A percentile compares a stretch with the other conserved stretches of the same genome.
Evolutionary conservation across 1,140 invertebrate species (phyloP).

Genomic region (Homarus americanus): DNA sequence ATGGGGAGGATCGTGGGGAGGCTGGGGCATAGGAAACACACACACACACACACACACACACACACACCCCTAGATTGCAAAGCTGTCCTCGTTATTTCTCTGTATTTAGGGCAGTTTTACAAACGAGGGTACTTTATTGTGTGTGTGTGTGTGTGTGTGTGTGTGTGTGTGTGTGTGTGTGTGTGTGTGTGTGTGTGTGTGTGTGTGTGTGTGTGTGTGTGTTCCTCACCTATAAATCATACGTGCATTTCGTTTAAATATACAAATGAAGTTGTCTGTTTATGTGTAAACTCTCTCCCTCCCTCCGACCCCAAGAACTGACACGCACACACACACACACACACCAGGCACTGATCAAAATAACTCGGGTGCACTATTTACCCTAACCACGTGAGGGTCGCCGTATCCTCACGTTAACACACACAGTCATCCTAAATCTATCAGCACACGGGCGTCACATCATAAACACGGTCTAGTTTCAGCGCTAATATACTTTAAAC

Average conservation of each 20-base stretch:
- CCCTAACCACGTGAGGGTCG: too few relatives aligned
- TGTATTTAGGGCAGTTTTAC: neutral
- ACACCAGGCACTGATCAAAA: too few relatives aligned
- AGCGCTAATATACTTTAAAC: neutral
- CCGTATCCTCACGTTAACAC: neutral
- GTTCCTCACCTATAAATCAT: too few relatives aligned
- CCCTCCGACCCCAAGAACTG: too few relatives aligned
- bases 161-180: constrained; percentile 3
- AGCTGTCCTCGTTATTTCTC: neutral
- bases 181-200: neutral
- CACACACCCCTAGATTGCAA: too few relatives aligned
- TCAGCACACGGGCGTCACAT: neutral
- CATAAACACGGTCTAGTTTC: neutral
- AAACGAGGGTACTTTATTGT: neutral
- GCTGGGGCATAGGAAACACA: too few relatives aligned
- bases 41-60: too few relatives aligned
- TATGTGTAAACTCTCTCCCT: too few relatives aligned
- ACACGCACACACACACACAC: too few relatives aligned
- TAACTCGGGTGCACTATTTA: too few relatives aligned
- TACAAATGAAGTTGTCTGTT: too few relatives aligned
- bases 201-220: neutral
- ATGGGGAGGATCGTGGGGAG: neutral
- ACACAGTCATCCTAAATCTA: neutral
- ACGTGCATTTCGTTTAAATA: too few relatives aligned
- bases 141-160: constrained; percentile 3